phyloP scores from a whole-genome alignment of 2,888 invertebrate genomes.

The Tachina lurida region DNA sequence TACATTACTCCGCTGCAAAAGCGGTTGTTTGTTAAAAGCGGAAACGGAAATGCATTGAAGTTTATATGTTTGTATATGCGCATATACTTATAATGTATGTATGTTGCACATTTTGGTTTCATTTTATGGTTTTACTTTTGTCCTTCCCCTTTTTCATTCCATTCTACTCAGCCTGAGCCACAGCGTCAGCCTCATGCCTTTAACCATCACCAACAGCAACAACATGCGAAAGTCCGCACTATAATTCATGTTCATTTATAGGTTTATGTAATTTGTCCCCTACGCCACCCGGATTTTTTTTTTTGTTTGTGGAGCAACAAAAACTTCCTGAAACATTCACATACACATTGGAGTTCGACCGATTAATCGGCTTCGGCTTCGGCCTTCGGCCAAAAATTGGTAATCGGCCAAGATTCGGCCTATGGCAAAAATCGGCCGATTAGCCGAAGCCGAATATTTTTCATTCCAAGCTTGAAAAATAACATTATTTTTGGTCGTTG shows the following conservation, averaged over 20 bases:
- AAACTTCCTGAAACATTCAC: not conserved
- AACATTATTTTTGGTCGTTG: too few relatives aligned
- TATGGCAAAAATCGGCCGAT: too few relatives aligned
- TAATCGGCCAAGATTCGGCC: too few relatives aligned
- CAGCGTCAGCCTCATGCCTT: not conserved
- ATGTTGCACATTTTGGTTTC: slow-evolving; percentile 67
- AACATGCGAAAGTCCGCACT: slow-evolving; percentile 13
- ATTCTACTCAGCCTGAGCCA: not conserved
- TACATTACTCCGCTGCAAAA: slow-evolving; percentile 39
- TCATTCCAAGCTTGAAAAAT: too few relatives aligned
- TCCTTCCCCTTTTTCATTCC: not conserved
- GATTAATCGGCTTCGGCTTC: too few relatives aligned
- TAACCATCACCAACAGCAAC: slow-evolving; percentile 25
- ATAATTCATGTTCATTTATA: slow-evolving; percentile 61
- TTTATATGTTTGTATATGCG: slow-evolving; percentile 37
- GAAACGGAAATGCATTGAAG: slow-evolving; percentile 71
- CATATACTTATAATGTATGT: not conserved
- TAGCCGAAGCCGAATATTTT: too few relatives aligned
- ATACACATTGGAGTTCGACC: too few relatives aligned
- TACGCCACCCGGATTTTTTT: slow-evolving; percentile 3
- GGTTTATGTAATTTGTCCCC: slow-evolving; percentile 61
- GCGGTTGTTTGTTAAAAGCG: slow-evolving; percentile 61
- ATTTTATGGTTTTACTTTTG: slow-evolving; percentile 64
- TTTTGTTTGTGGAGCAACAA: slow-evolving; percentile 27
- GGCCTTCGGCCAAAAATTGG: too few relatives aligned